Evolutionary conservation across 2,888 invertebrate species (phyloP), one percentile per base, ranked within the genome.

Genomic region (Deilephila porcellus): DNA sequence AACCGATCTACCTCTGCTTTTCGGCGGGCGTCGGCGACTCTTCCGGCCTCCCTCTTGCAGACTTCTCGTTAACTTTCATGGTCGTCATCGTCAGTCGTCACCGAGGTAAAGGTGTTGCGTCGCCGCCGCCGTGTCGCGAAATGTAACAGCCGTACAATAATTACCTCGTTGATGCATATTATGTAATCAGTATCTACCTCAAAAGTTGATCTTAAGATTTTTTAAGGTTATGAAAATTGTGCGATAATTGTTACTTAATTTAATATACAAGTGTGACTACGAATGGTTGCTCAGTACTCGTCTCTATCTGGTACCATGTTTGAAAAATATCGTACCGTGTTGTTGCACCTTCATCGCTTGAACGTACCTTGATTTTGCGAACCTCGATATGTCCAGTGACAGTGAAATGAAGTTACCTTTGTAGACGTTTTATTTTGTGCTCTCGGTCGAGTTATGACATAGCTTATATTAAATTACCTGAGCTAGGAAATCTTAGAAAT

Each of bases 201-300:
- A 93, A 85, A 91, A 91, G 87, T 93, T 93, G 93, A 94, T 94
- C 93, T 94, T 94, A 94, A 93, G 93, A 90, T 90, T 92, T 90
- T 90, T 90, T 92, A 91, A 92, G 89, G 89, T 90, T 91, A 91
- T 86, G 79, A 88, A 72, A 91, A 88, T 90, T 90, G 91, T 91
- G 90, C 92, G 93, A 93, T 92, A 89, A 91, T 92, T 93, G 93
- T 93, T 93, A 94, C 94, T 94, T 94, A 94, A 93, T 90, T 91
- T 90, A 90, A 89, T 87, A 83, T 84, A 90, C 88, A 88, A 86
- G 90, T 90, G 93, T 91, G 91, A 91, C 91, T 91, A 83, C 82
- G 90, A 88, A 90, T 88, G 91, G 90, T 93, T 90, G 92, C 92
- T 92, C 92, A 90, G 89, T 89, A 87, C 85, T 89, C 86, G 88